Conservation (phyloP, 2,113 vertebrate species). For the Tor tambroides region DNA sequence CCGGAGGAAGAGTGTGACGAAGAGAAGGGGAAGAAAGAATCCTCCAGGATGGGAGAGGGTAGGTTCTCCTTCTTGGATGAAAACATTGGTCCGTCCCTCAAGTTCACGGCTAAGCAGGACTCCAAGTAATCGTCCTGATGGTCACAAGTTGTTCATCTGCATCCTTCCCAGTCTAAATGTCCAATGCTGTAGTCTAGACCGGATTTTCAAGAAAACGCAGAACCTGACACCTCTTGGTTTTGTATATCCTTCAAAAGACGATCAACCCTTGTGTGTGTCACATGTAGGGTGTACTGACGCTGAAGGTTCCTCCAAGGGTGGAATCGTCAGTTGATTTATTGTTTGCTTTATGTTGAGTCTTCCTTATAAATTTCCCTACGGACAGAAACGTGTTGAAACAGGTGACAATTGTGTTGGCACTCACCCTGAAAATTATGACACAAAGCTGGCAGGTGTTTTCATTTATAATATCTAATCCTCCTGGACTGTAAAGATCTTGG, state of each 20-base stretch:
- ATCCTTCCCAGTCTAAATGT: not conserved
- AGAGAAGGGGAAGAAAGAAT: slow-evolving; percentile 79
- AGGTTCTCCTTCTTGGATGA: slow-evolving; percentile 70
- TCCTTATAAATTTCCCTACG: not conserved
- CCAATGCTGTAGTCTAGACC: not conserved
- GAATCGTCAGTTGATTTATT: not conserved
- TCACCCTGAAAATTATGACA: not conserved
- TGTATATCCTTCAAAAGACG: not conserved
- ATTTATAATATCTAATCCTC: slow-evolving; percentile 9
- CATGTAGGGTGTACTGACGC: not conserved
- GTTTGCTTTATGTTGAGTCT: not conserved
- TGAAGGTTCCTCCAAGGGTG: not conserved
- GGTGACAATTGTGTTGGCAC: slow-evolving; percentile 19
- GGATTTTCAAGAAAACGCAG: not conserved
- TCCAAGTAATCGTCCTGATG: not conserved
- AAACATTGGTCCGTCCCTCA: slow-evolving; percentile 63
- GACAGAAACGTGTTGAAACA: slow-evolving; percentile 24
- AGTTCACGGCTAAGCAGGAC: not conserved
- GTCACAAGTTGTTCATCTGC: slow-evolving; percentile 1
- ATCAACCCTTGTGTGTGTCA: slow-evolving; percentile 23
- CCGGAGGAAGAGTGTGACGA: slow-evolving; percentile 63
- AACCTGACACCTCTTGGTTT: not conserved
- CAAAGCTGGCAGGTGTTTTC: slow-evolving; percentile 8
- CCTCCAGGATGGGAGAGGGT: slow-evolving; percentile 75
- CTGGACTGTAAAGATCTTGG: slow-evolving; percentile 17